Evolutionary conservation across 2,888 invertebrate species (phyloP), one percentile per base, ranked within the genome.

Genomic region (Tholera decimalis): DNA sequence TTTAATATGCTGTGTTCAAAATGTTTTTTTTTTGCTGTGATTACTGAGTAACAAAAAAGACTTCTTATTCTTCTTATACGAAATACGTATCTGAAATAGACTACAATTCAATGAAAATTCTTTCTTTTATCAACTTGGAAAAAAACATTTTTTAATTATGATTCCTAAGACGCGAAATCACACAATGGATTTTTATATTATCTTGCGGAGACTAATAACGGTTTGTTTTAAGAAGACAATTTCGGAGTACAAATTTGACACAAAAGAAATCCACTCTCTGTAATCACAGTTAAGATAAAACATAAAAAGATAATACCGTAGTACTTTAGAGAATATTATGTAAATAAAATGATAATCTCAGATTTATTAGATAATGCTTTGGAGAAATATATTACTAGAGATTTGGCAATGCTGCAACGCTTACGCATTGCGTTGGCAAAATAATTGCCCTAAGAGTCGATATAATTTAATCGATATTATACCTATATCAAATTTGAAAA

Each of bases 311-410:
- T 57, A 60, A 59, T 65, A 68, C 68, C 51, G 59, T 82, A 73
- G 76, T 75, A 65, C 46, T 57, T 22, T 60, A 77, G 74, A 84
- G 63, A 69, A 74, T 80, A 82, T 77, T 78, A 76, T 86, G 85
- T 86, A 86, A 82, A 87, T 85, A 85, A 82, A 59, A 81, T 44
- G 49, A 79, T 74, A 77, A 73, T 77, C 64, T 71, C 82, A 77
- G 62, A 79, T 68, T 73, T 80, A 76, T 77, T 86, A 85, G 78
- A 73, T 72, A 75, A 72, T 74, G 86, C 86, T 84, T 83, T 68
- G 68, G 51, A 78, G 65, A 58, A 67, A 73, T 76, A 74, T 73
- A 69, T 60, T 69, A 37, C 35, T 63, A 75, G 41, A 67, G 47
- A 55, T 46, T 73, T 63, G 37, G 61, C 61, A 55, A 66, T 56